These are phyloP conservation scores for Kryphioiulus occultus DNA, from an alignment of 2,888 invertebrate species.

Conservation along the genomic window DNA sequence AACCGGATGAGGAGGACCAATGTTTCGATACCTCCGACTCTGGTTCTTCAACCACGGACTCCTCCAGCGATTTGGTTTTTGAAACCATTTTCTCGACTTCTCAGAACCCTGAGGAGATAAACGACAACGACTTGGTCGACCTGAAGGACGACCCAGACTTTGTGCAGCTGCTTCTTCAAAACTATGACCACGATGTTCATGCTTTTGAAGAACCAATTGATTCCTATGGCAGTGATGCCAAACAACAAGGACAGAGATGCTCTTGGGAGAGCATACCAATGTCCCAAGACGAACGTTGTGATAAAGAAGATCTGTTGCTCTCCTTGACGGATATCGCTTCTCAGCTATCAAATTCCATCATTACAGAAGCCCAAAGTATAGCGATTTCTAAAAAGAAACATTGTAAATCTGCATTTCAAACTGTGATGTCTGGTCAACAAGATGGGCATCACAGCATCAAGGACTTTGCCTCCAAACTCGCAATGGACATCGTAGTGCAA, in stretches of 20 bases:
- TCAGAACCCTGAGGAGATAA: constrained; percentile 39
- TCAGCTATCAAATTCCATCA: not conserved
- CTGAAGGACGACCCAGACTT: constrained; percentile 46
- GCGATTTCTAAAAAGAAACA: not conserved
- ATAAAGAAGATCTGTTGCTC: not conserved
- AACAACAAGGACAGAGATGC: not conserved
- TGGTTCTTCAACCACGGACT: not conserved
- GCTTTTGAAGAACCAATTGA: not conserved
- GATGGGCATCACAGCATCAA: not conserved
- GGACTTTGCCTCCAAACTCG: not conserved
- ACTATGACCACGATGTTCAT: not conserved
- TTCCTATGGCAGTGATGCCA: not conserved
- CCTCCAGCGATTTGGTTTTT: constrained; percentile 42
- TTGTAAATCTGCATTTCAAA: not conserved
- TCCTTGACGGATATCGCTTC: not conserved
- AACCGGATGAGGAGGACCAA: not conserved
- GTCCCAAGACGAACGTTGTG: not conserved
- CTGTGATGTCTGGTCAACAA: not conserved
- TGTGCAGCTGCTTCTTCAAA: constrained; percentile 33
- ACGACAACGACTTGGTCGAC: constrained; percentile 44
- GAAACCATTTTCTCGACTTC: constrained; percentile 44
- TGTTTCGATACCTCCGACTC: not conserved
- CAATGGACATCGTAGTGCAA: not conserved
- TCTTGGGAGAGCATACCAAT: not conserved
- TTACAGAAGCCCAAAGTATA: not conserved